These are phyloP conservation scores for Tiliacea aurago DNA, from an alignment of 2,888 invertebrate genomes.

Conservation along the genomic window DNA sequence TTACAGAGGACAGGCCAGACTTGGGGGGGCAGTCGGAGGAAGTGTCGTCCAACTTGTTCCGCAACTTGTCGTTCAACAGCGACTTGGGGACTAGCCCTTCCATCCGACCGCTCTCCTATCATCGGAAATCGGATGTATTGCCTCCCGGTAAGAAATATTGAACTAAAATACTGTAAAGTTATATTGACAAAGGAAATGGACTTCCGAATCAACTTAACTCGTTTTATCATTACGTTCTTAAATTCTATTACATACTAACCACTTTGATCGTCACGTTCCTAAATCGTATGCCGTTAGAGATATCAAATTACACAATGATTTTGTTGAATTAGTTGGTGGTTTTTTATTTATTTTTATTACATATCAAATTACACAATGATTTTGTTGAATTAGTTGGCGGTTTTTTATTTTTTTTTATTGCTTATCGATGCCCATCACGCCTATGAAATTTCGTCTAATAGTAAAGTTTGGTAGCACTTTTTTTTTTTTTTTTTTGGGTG, in stretches of 20 bases:
- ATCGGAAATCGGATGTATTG: conserved; percentile 70
- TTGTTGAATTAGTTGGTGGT: not conserved
- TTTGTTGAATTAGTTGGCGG: no score
- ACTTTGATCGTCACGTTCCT: not conserved
- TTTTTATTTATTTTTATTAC: no score
- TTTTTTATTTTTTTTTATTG: not conserved
- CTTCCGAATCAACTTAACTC: not conserved
- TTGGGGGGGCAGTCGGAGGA: conserved; percentile 62
- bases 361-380: not conserved
- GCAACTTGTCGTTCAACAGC: conserved; percentile 70
- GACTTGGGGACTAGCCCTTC: conserved; percentile 64
- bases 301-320: not conserved
- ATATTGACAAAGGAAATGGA: not conserved
- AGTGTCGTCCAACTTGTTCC: conserved; percentile 73
- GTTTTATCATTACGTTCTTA: conserved; percentile 3
- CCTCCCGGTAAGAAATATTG: conserved; percentile 32
- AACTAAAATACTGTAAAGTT: not conserved
- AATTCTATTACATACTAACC: not conserved
- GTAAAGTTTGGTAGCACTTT: conserved; percentile 17
- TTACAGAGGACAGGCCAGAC: conserved; percentile 83
- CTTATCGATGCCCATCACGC: no score
- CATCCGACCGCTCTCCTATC: conserved; percentile 80
- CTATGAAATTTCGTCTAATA: not conserved
- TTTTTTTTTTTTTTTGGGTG: no score
- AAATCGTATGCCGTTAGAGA: not conserved